A percentile compares a stretch with the other conserved stretches of the same genome.
Conservation (phyloP, 1,140 invertebrate species). For the Musca vetustissima region DNA sequence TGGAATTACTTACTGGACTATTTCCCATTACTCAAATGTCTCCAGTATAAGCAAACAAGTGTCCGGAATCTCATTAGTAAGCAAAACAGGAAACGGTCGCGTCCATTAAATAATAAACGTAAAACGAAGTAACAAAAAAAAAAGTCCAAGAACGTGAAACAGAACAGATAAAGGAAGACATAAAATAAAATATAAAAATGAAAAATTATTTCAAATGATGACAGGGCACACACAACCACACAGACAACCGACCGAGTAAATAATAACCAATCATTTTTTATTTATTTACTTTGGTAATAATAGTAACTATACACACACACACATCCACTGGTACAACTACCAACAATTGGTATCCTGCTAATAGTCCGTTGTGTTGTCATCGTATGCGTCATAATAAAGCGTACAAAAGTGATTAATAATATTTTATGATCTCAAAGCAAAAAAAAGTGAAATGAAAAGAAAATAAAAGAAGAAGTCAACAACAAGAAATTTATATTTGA, state of each 20-base stretch:
- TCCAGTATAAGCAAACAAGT: neutral
- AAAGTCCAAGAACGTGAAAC: neutral
- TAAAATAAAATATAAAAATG: slow-evolving; percentile 8
- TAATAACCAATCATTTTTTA: slow-evolving; percentile 20
- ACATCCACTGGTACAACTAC: too few species aligned
- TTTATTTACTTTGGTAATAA: neutral
- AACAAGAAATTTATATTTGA: neutral
- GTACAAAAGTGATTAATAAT: slow-evolving; percentile 16
- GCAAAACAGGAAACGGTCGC: slow-evolving; percentile 11
- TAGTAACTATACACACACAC: too few species aligned
- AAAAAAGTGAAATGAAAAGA: neutral
- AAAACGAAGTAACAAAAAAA: neutral
- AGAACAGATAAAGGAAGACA: slow-evolving; percentile 2
- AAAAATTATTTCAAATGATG: slow-evolving; percentile 20
- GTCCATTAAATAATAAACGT: slow-evolving; percentile 17
- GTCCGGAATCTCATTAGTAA: slow-evolving; percentile 8
- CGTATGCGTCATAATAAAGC: neutral
- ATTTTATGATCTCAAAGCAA: slow-evolving; percentile 17
- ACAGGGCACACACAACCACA: neutral
- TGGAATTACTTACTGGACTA: neutral
- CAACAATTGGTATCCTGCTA: too few species aligned
- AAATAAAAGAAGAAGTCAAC: neutral
- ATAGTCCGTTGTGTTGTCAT: neutral
- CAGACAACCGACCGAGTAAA: slow-evolving; percentile 6
- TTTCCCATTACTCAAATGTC: neutral